Evolutionary conservation across 2,113 vertebrate genomes (phyloP).

Genomic region (Rhineura floridana): DNA sequence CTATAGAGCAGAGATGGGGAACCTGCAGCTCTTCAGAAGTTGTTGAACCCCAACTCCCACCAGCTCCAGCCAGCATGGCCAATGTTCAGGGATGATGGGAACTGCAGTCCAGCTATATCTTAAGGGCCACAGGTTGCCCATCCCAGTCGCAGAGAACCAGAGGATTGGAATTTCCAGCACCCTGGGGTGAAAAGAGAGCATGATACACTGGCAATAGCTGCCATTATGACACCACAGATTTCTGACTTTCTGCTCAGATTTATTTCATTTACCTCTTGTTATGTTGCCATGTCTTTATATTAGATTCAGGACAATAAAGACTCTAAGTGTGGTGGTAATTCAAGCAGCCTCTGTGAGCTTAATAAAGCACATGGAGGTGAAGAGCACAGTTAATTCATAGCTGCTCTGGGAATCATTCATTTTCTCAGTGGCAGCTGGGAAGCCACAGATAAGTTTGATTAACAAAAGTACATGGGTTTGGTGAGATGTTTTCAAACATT

Average conservation of each 20-base stretch:
- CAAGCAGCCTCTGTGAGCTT: conserved; percentile 15
- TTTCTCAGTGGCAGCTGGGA: conserved; percentile 15
- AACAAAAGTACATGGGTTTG: conserved; percentile 6
- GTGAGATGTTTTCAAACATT: neutral
- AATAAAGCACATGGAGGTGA: conserved; percentile 5
- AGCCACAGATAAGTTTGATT: conserved; percentile 14
- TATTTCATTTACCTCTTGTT: conserved; percentile 10
- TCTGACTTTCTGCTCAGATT: conserved; percentile 13
- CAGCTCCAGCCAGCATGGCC: neutral
- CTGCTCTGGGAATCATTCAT: conserved; percentile 7
- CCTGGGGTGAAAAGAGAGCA: neutral
- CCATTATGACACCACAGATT: neutral
- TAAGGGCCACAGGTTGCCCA: neutral
- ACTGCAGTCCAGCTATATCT: neutral
- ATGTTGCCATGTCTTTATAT: conserved; percentile 8
- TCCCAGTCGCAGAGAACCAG: neutral
- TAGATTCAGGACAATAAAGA: conserved; percentile 29
- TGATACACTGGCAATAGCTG: neutral
- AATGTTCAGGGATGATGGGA: neutral
- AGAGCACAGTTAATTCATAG: conserved; percentile 28
- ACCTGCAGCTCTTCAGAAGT: neutral
- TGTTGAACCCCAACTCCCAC: neutral
- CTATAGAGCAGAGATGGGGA: neutral
- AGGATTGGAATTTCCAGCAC: neutral
- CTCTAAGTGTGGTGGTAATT: conserved; percentile 36